Evolutionary conservation across 2,797 vertebrate genomes (phyloP), one percentile per base, ranked within the genome.

Genomic region (Gadopsis marmoratus): DNA sequence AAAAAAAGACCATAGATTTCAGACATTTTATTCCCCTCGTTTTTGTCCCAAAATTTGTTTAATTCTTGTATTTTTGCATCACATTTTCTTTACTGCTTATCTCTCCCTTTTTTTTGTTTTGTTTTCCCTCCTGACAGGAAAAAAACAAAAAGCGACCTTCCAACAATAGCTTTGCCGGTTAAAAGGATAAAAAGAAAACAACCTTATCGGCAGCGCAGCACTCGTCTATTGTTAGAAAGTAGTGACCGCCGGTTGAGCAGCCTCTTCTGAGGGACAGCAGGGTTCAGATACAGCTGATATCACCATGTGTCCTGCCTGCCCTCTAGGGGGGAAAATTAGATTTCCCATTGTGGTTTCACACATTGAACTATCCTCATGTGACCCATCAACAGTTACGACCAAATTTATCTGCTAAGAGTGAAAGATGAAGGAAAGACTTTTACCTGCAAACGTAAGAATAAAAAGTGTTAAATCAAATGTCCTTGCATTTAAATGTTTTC

Each of bases 221-320:
- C n/a, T 19, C 7, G 11, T 67, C 85, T 85, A 78, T 89, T 89
- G 85, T 93, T 88, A 77, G 82, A 56, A 17, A 67, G 23, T 13
- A 23, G 39, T 73, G 81, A 84, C 78, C 82, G 53, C 62, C 67
- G 61, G 58, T 65, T 88, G 37, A 39, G 37, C 37, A 10, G 50
- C 5, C 43, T 71, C 33, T 23, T 16, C 19, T 64, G 47, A 74
- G 50, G 50, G 61, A 59, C 53, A 21, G 16, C 17, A 1, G 4
- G 48, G 58, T 61, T 50, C 35, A 66, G 56, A 19, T 0, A 0
- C 13, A 45, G 41, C 59, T 39, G 53, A 39, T 10, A 17, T 61
- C 9, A n/a, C 10, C 23, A 1, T 19, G 33, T 37, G 10, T 41
- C 39, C 51, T 8, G 39, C 0, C 37, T 35, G 81, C 88, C 88